Percentiles rank a stretch among this genome's conserved stretches.
phyloP scores from a whole-genome alignment of 2,797 vertebrate genomes.

The Orestias chungarensis region DNA sequence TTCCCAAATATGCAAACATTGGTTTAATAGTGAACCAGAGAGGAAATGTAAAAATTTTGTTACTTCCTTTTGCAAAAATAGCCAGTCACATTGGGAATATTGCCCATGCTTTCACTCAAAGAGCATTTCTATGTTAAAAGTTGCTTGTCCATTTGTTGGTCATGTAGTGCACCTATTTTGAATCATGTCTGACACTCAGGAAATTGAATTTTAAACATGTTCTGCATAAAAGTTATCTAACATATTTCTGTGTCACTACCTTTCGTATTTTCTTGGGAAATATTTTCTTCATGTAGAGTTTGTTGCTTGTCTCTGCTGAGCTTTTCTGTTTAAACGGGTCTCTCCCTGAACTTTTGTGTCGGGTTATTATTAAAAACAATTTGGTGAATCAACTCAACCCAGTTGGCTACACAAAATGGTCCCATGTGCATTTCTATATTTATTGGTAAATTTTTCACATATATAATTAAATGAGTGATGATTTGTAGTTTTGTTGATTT shows the following conservation, averaged over 20 bases:
- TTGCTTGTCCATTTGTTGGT: constrained; percentile 61
- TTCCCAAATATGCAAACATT: constrained; percentile 42
- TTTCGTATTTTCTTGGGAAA: constrained; percentile 3
- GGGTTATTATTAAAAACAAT: constrained; percentile 77
- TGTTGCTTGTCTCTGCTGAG: constrained; percentile 43
- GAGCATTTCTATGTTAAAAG: constrained; percentile 60
- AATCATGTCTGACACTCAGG: constrained; percentile 7
- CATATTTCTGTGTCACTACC: constrained; percentile 46
- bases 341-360: constrained; percentile 40
- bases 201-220: constrained; percentile 34
- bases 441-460: constrained; percentile 54
- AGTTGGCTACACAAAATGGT: constrained; percentile 52
- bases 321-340: constrained; percentile 50
- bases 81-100: constrained; percentile 60
- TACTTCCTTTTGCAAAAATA: constrained; percentile 75
- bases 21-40: constrained; percentile 40
- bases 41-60: constrained; percentile 68
- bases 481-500: constrained; percentile 14
- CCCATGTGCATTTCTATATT: constrained; percentile 55
- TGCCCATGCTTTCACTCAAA: constrained; percentile 44
- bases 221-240: constrained; percentile 51
- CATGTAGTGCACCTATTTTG: constrained; percentile 37
- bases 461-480: constrained; percentile 37
- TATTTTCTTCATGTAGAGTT: constrained; percentile 59
- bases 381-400: constrained; percentile 60